A percentile compares a stretch with the other conserved stretches of the same genome.
Evolutionary conservation across 2,797 vertebrate genomes (phyloP).

Genomic region (Heterohyrax brucei): DNA sequence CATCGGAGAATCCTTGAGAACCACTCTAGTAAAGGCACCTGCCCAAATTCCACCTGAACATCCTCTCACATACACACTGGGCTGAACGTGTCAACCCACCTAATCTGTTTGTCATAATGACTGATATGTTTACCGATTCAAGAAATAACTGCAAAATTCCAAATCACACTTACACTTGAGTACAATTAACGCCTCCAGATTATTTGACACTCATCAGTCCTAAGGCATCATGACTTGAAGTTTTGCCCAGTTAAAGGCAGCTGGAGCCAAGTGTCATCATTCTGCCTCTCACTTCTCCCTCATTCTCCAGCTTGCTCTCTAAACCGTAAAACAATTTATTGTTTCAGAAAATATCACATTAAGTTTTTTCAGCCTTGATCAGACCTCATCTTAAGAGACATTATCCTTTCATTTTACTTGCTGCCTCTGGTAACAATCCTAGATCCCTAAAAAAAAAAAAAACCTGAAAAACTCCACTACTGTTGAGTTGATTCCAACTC

Average conservation of each 20-base stretch:
- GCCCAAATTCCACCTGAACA: background rate
- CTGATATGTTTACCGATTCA: conserved; percentile 36
- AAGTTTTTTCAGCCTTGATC: background rate
- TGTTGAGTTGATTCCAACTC: too few species aligned
- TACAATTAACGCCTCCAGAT: background rate
- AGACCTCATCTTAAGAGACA: background rate
- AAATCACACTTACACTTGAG: conserved; percentile 4
- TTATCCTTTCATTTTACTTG: background rate
- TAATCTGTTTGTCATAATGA: conserved; percentile 48
- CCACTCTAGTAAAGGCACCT: background rate
- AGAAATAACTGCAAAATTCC: conserved; percentile 43
- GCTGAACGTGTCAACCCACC: background rate
- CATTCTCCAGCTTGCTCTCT: background rate
- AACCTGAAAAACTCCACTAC: too few species aligned
- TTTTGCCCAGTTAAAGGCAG: background rate
- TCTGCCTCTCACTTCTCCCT: background rate
- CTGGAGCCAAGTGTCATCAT: background rate
- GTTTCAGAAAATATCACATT: conserved; percentile 23
- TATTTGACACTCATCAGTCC: background rate
- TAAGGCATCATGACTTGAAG: background rate
- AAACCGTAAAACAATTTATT: background rate
- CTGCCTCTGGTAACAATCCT: background rate
- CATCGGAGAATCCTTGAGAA: background rate
- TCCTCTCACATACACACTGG: background rate
- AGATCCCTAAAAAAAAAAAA: too few species aligned